phyloP scores from a whole-genome alignment of 2,113 vertebrate species.

The Carettochelys insculpta region DNA sequence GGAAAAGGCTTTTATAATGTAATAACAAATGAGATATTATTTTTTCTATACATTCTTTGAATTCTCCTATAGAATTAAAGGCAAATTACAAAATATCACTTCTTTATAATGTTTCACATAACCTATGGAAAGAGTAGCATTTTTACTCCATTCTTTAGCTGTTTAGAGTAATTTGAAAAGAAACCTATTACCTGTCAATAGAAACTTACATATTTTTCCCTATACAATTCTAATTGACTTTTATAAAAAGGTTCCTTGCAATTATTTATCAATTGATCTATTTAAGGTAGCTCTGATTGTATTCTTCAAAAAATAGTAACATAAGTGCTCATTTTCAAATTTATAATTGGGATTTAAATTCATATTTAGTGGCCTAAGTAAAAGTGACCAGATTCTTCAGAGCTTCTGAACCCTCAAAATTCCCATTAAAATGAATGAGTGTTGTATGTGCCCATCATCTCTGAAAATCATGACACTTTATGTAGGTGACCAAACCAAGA shows the following conservation, averaged over 20 bases:
- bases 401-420: background rate
- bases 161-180: background rate
- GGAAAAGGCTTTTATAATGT: background rate
- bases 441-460: background rate
- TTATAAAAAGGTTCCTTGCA: background rate
- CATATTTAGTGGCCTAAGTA: background rate
- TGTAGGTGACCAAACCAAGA: background rate
- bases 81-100: background rate
- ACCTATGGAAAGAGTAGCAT: background rate
- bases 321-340: background rate
- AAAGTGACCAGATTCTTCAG: background rate
- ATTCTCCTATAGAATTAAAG: accelerated
- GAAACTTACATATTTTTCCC: no score
- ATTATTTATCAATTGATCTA: background rate
- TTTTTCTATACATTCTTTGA: background rate
- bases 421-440: background rate
- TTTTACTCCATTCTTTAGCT: background rate
- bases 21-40: background rate
- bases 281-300: background rate
- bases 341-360: background rate
- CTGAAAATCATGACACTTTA: background rate
- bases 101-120: background rate
- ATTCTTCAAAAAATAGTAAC: background rate
- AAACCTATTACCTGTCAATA: background rate
- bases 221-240: no score